Evolutionary conservation across 2,797 vertebrate genomes (phyloP), one percentile per base, ranked within the genome.

Genomic region (Brotula barbata): DNA sequence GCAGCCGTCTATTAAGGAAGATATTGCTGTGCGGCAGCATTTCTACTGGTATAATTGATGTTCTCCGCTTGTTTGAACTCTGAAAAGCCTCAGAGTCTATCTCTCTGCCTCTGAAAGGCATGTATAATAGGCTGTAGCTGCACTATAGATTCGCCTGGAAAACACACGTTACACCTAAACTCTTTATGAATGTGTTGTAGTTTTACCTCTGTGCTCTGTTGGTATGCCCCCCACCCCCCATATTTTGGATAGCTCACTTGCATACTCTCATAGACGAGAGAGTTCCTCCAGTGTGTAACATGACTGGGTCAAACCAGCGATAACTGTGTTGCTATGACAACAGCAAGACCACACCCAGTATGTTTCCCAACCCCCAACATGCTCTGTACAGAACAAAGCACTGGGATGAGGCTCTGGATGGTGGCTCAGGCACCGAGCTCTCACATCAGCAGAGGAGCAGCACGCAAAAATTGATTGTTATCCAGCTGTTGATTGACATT

Each of bases 251-350:
- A 12, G 47, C 22, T 57, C 9, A 15, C 33, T 23, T 36, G 53
- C 23, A 25, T 42, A 20, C 40, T 45, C 15, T 28, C 40, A 22
- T 55, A 58, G 25, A 39, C 10, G 11, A 49, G 40, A 16, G 70
- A 56, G 37, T 73, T 76, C 68, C 66, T 69, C 31, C 50, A 52
- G 15, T 39, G 37, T 36, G 34, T 10, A 39, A 6, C 37, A 39
- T 50, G 53, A 41, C 57, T 64, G 69, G 64, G 68, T 62, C 75
- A 85, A 67, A 72, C 40, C 65, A 55, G 52, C 16, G 56, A 67
- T 77, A 67, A 83, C 74, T 77, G 67, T 66, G 83, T 87, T 88
- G 68, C 85, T 78, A 87, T 86, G 84, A 83, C 86, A 85, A 89
- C 87, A 73, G 64, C 10, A 39, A 83, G 82, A 58, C 77, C 84